Evolutionary conservation across 2,888 invertebrate genomes (phyloP).

Genomic region (Lycia hirtaria): DNA sequence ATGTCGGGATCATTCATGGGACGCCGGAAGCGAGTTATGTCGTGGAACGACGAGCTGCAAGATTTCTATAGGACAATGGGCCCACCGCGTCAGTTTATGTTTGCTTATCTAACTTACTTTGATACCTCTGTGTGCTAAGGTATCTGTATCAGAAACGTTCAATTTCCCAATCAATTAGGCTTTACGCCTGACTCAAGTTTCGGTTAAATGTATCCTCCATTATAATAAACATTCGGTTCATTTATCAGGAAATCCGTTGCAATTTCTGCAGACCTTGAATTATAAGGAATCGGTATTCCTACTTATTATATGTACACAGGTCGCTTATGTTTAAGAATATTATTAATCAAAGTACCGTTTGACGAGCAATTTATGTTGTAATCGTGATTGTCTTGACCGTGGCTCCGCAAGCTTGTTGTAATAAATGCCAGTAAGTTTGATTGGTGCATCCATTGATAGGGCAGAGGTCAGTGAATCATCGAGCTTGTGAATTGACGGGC

Average conservation of each 20-base stretch:
- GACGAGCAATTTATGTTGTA: slow-evolving; percentile 16
- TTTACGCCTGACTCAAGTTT: slow-evolving; percentile 30
- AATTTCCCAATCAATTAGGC: slow-evolving; percentile 33
- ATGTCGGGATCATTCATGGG: slow-evolving; percentile 62
- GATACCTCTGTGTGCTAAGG: background rate
- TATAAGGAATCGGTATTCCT: slow-evolving; percentile 13
- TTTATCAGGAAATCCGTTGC: slow-evolving; percentile 28
- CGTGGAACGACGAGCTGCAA: slow-evolving; percentile 54
- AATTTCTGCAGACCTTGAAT: slow-evolving; percentile 24
- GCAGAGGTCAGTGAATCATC: slow-evolving; percentile 39
- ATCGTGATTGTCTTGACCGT: slow-evolving; percentile 33
- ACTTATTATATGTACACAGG: background rate
- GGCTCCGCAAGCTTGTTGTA: slow-evolving; percentile 9
- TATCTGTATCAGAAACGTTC: slow-evolving; percentile 6
- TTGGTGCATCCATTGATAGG: slow-evolving; percentile 38
- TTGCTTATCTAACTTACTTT: slow-evolving; percentile 11
- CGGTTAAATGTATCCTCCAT: slow-evolving; percentile 29
- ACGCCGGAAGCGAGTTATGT: slow-evolving; percentile 65
- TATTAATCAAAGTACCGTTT: slow-evolving; percentile 13
- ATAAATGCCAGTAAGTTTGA: slow-evolving; percentile 19
- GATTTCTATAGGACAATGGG: slow-evolving; percentile 38
- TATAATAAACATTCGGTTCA: slow-evolving; percentile 20
- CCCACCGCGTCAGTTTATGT: slow-evolving; percentile 13
- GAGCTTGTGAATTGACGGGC: slow-evolving; percentile 31
- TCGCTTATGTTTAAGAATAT: background rate